Conservation (phyloP, 1,140 invertebrate species). For the Dinothrombium tinctorium region DNA sequence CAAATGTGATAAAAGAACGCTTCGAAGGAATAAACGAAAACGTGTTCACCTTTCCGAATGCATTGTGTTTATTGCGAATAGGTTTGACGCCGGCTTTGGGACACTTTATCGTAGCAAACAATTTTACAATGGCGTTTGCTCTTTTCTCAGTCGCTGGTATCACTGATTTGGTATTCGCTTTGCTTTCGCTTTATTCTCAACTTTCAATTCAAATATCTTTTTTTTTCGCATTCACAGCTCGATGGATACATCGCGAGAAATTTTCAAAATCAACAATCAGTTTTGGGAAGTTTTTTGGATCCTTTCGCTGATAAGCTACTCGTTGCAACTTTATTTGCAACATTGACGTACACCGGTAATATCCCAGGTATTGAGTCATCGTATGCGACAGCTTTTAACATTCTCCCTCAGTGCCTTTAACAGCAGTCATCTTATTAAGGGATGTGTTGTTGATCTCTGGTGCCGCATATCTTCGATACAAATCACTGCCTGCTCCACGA, state of each 20-base stretch:
- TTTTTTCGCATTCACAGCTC: slow-evolving; percentile 44
- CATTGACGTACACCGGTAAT: slow-evolving; percentile 54
- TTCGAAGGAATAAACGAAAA: slow-evolving; percentile 39
- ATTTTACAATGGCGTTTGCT: slow-evolving; percentile 43
- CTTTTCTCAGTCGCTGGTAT: slow-evolving; percentile 49
- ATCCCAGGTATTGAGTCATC: slow-evolving; percentile 63
- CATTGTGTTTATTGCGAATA: slow-evolving; percentile 59
- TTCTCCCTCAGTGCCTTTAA: slow-evolving; percentile 51
- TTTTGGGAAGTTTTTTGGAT: slow-evolving; percentile 82
- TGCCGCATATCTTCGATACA: slow-evolving; percentile 69
- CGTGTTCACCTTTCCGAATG: slow-evolving; percentile 75
- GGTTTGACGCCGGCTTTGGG: slow-evolving; percentile 58
- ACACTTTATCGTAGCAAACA: slow-evolving; percentile 49
- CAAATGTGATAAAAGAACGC: too few relatives aligned
- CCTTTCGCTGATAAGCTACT: slow-evolving; percentile 95
- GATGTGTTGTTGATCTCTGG: slow-evolving; percentile 56
- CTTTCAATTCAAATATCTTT: slow-evolving; percentile 15
- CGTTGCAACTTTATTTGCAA: slow-evolving; percentile 61
- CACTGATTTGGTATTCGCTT: slow-evolving; percentile 46
- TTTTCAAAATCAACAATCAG: slow-evolving; percentile 67
- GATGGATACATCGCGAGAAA: slow-evolving; percentile 89
- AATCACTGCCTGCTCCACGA: slow-evolving; percentile 65
- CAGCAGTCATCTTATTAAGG: slow-evolving; percentile 53
- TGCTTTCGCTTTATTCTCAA: background rate
- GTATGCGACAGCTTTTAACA: too few relatives aligned